Percentiles rank a stretch among this genome's conserved stretches.
phyloP scores from a whole-genome alignment of 2,113 vertebrate species.

The Amphilophus citrinellus region DNA sequence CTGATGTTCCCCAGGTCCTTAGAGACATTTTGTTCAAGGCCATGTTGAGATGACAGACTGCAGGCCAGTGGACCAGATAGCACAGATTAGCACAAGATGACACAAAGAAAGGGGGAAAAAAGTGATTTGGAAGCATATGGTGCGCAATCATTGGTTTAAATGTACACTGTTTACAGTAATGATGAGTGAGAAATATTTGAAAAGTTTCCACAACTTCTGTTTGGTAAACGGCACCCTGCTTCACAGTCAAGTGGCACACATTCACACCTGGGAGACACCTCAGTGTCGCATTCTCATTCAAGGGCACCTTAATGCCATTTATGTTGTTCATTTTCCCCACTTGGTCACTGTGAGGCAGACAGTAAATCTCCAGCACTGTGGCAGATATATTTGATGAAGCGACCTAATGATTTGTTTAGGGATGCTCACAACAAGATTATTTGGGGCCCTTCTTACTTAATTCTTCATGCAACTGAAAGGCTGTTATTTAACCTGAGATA shows the following conservation, averaged over 20 bases:
- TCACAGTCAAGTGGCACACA: constrained; percentile 56
- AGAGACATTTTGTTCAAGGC: constrained; percentile 80
- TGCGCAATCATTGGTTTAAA: not conserved
- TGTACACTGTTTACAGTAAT: not conserved
- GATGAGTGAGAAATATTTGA: not conserved
- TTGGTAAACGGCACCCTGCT: constrained; percentile 39
- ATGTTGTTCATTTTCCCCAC: constrained; percentile 50
- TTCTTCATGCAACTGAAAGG: constrained; percentile 46
- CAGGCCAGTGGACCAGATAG: constrained; percentile 65
- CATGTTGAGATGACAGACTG: constrained; percentile 57
- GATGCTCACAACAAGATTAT: constrained; percentile 56
- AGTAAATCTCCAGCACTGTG: constrained; percentile 43
- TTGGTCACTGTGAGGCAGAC: constrained; percentile 36
- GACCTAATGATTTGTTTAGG: constrained; percentile 59
- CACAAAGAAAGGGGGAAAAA: not conserved
- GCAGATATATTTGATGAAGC: constrained; percentile 65
- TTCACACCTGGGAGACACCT: constrained; percentile 65
- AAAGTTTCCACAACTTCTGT: constrained; percentile 44
- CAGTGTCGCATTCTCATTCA: constrained; percentile 44
- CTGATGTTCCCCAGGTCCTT: constrained; percentile 69
- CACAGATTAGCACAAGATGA: constrained; percentile 61
- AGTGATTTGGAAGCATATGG: not conserved
- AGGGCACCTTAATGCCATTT: constrained; percentile 53
- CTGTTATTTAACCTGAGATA: constrained; percentile 24
- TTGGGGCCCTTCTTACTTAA: constrained; percentile 41